A percentile compares a stretch with the other conserved stretches of the same genome.
These are phyloP conservation scores for Luperina nickerlii DNA, from an alignment of 2,888 invertebrate genomes.

Conservation along the genomic window DNA sequence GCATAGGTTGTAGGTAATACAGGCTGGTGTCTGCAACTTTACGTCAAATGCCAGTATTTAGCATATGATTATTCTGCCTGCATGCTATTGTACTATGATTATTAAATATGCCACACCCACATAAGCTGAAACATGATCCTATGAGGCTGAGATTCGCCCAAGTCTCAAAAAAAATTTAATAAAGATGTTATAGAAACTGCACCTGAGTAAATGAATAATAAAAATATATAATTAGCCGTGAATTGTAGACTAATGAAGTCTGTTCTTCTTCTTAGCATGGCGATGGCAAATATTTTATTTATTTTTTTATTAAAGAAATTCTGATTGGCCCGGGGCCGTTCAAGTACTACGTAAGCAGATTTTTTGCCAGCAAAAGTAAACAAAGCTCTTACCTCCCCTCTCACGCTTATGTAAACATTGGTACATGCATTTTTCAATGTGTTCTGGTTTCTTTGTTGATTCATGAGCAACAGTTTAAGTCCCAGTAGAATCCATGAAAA, in stretches of 20 bases:
- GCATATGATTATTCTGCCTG: neutral
- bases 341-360: too few species aligned
- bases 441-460: too few species aligned
- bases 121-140: neutral
- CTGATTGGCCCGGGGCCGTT: too few species aligned
- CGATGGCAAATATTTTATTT: neutral
- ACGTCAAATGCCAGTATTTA: too few species aligned
- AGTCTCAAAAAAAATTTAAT: neutral
- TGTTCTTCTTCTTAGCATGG: neutral
- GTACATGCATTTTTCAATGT: too few species aligned
- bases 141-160: neutral
- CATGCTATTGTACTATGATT: neutral
- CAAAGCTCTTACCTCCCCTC: too few species aligned
- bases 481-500: too few species aligned
- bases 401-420: too few species aligned
- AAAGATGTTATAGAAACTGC: neutral
- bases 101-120: neutral
- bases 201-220: neutral
- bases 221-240: neutral
- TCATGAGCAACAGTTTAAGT: too few species aligned
- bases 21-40: too few species aligned
- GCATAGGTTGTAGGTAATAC: neutral
- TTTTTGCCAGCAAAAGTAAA: too few species aligned
- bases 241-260: neutral
- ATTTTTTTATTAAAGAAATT: neutral